These are phyloP conservation scores for Venustaconcha ellipsiformis DNA, from an alignment of 1,140 invertebrate genomes.

Conservation along the genomic window DNA sequence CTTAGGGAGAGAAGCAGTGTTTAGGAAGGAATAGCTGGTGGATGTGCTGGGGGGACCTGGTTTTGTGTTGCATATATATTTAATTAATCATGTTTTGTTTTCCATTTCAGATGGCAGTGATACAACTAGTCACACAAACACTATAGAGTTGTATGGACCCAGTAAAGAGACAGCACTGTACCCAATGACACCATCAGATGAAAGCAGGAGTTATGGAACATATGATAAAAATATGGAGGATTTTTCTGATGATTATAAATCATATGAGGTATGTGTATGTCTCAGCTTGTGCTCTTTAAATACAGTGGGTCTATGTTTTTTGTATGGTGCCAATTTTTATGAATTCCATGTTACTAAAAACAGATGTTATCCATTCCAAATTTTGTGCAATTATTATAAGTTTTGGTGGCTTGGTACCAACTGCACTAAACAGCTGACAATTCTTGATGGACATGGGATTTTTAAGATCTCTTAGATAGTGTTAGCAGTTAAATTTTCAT, in stretches of 20 bases:
- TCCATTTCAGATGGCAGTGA: conserved; percentile 52
- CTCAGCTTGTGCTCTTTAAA: background rate
- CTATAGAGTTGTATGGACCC: conserved; percentile 58
- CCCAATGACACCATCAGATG: conserved; percentile 56
- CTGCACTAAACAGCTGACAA: too few relatives aligned
- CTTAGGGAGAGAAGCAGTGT: background rate
- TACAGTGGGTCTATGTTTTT: background rate
- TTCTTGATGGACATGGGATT: too few relatives aligned
- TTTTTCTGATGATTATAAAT: conserved; percentile 61
- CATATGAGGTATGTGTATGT: conserved; percentile 51
- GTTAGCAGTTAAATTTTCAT: too few relatives aligned
- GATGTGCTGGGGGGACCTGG: background rate
- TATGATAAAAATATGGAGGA: conserved; percentile 62
- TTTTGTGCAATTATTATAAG: too few relatives aligned
- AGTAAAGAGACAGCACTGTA: conserved; percentile 54
- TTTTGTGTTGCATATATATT: conserved; percentile 1
- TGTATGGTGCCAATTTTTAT: background rate
- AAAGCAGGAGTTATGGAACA: conserved; percentile 58
- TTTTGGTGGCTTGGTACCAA: background rate
- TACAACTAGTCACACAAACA: conserved; percentile 60
- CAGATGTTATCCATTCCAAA: background rate
- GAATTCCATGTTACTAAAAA: background rate
- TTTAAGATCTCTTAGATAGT: too few relatives aligned
- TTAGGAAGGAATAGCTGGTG: background rate
- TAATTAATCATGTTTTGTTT: conserved; percentile 9